Conservation (phyloP, 2,888 invertebrate genomes). For the Idaea dimidiata region DNA sequence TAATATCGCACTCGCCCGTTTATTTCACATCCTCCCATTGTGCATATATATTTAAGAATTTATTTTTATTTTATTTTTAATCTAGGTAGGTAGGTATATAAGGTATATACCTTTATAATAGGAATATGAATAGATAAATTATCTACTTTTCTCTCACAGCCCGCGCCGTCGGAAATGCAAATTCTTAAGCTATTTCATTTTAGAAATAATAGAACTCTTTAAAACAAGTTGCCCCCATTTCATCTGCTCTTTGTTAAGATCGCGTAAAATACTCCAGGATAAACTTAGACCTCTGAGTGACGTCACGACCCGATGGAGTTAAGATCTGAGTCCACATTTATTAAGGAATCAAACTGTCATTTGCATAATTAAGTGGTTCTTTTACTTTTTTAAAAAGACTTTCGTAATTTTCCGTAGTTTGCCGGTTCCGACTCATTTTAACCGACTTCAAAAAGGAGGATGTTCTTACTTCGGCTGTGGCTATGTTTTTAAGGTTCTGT, state of each 20-base stretch:
- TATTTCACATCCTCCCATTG: too few species aligned
- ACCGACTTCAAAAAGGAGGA: neutral
- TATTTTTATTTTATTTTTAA: too few species aligned
- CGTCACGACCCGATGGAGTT: neutral
- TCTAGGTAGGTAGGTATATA: too few species aligned
- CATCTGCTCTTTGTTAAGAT: neutral
- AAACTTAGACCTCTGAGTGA: neutral
- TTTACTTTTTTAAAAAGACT: neutral
- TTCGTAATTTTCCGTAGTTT: neutral
- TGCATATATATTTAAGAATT: too few species aligned
- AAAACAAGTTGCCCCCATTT: neutral
- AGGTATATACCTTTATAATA: too few species aligned
- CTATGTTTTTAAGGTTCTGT: neutral
- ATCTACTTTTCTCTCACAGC: neutral
- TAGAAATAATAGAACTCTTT: slow-evolving; percentile 5
- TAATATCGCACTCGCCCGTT: too few species aligned
- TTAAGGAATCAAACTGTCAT: neutral
- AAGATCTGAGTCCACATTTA: neutral
- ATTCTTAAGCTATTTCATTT: slow-evolving; percentile 4
- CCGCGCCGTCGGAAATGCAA: slow-evolving; percentile 2
- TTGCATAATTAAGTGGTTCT: neutral
- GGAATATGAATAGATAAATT: neutral
- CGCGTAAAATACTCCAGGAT: neutral
- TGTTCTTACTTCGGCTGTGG: neutral
- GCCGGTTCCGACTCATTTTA: neutral